Base-by-base conservation (phyloP, 2,888 invertebrate genomes). In the Agonopterix heracliana region DNA sequence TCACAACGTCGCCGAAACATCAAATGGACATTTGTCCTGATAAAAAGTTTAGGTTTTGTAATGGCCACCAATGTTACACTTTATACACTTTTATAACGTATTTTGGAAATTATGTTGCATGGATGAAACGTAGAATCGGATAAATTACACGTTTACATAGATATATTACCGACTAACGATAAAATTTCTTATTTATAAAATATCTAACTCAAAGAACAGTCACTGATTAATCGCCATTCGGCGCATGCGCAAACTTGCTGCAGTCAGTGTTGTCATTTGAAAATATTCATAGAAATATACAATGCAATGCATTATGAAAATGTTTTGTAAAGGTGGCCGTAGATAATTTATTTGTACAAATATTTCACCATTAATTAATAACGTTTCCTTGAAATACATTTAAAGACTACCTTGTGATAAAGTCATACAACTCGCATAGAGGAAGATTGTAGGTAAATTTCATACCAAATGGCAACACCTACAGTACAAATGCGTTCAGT, bases 1-100 rank as follows among this genome's bases (percentile, higher is more conserved):
- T 83, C 85, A 86, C 86, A 85, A 84, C 84, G 86, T 87, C 87
- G 87, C 87, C 87, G 86, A 87, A 88, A 87, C 88, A 88, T 87
- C 88, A 85, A 86, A 81, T 86, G 83, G 88, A 87, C 86, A 86
- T 85, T 87, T 80, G 84, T 84, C 78, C 82, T 75, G 86, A 81
- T 85, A 86, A 85, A 87, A 87, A 87, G 83, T 86, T 88, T 86
- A 83, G 83, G 79, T 84, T 86, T 88, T 85, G 88, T 87, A 88
- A 88, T 88, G 88, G 88, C 88, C 87, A 87, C 87, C 87, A 81
- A 83, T 86, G 86, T 79, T 83, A 83, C 85, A 87, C 86, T 84
- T 67, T 77, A 75, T 73, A 68, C 84, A 85, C 83, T 80, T 76
- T 68, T 66, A 66, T 67, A 66, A 69, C 68, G 61, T 64, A 64